Evolutionary conservation across 1,140 invertebrate genomes (phyloP), one percentile per base, ranked within the genome.

Genomic region (Atta cephalotes): DNA sequence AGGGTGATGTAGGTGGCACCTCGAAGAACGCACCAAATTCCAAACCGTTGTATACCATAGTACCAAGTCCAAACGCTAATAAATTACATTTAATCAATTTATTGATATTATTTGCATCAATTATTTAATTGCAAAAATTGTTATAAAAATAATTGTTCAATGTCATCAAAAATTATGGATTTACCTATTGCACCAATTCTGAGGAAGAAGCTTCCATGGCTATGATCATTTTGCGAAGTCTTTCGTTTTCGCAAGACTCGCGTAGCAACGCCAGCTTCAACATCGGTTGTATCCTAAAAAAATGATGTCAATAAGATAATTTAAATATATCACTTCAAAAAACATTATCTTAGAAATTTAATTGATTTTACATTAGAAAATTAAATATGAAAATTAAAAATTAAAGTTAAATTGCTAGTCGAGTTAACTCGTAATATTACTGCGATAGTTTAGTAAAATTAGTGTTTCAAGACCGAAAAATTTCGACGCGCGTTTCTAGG

Each of bases 41-140:
- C 92, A 99, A 96, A 63, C 98, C 98, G 95, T 98, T 99, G 96
- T 99, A 99, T 82, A 99, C 98, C 98, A 99, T 99, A 16, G 98
- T 98, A 12, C 98, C 98, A 88, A 99, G 96, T 72, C 99, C 99
- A 95, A 99, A 99, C 68, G 98, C 98, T 99, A 95, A 78, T 31
- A 35, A 53, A 56, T 66, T 49, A 49, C 6, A 9, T 60, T 62
- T 35, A 12, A 76, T 84, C 14, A 63, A 16, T 63, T 77, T 53
- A 45, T 51, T n/a, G 28, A 78, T 35, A 18, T 66, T 65, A 53
- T 68, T 28, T 53, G 14, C 39, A 39, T 56, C 5, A 28, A 2
- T 68, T 80, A 28, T 45, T 10, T 7, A n/a, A 18, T 45, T 45
- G 39, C 39, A 45, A 45, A 2, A 45, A 45, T 45, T 9, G 9